Percentiles rank a stretch among this genome's conserved stretches.
Conservation (phyloP, 1,140 invertebrate species). For the Berghia stephanieae region DNA sequence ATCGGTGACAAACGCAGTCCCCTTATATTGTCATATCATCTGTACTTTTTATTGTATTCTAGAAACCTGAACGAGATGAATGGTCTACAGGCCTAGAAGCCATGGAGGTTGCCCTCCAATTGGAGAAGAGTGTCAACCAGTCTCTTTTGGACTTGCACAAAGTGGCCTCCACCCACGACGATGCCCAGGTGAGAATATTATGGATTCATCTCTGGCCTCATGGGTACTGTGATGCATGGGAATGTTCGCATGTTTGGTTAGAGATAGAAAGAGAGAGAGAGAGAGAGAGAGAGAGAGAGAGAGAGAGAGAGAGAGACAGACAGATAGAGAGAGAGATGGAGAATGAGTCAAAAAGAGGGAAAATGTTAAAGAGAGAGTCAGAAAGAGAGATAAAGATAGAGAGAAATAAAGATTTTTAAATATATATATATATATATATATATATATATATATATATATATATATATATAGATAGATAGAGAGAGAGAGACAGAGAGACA, state of each 20-base stretch:
- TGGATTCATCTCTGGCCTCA: not conserved
- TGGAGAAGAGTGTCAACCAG: slow-evolving; percentile 86
- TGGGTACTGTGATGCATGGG: not conserved
- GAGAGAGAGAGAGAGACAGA: too few relatives aligned
- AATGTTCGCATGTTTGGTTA: not conserved
- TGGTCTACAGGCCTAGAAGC: slow-evolving; percentile 77
- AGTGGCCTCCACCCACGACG: slow-evolving; percentile 74
- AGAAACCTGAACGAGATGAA: slow-evolving; percentile 72
- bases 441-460: not conserved
- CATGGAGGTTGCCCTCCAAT: slow-evolving; percentile 76
- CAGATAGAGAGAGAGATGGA: too few relatives aligned
- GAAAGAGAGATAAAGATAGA: too few relatives aligned
- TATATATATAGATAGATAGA: too few relatives aligned
- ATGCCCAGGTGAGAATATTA: slow-evolving; percentile 66
- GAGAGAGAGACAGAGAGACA: not conserved
- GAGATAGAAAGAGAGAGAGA: not conserved
- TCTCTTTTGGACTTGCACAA: slow-evolving; percentile 77
- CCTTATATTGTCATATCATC: too few relatives aligned
- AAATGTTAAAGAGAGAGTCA: too few relatives aligned
- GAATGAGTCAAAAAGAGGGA: not conserved
- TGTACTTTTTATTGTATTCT: too few relatives aligned
- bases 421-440: not conserved
- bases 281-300: too few relatives aligned
- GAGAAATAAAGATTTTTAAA: too few relatives aligned
- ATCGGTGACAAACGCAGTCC: too few relatives aligned